phyloP scores from a whole-genome alignment of 2,113 vertebrate genomes.

The Sinocyclocheilus rhinocerous region DNA sequence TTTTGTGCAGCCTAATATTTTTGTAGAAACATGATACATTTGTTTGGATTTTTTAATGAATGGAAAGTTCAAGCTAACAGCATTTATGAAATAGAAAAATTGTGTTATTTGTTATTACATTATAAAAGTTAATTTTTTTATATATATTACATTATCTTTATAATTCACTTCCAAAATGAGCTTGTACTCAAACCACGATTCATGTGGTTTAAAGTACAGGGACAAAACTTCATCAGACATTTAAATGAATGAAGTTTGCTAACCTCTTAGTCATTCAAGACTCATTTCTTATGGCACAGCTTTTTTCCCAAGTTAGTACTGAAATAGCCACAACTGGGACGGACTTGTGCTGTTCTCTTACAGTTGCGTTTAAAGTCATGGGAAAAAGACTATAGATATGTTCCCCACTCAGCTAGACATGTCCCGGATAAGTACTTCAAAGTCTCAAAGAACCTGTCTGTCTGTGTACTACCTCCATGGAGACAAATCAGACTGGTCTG shows the following conservation, averaged over 20 bases:
- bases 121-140: no score
- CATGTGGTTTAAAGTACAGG: background rate
- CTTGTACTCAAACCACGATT: no score
- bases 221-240: background rate
- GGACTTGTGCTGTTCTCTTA: background rate
- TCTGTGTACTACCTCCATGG: constrained; percentile 71
- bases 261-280: background rate
- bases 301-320: background rate
- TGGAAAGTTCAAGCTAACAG: background rate
- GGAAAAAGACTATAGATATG: background rate
- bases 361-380: background rate
- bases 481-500: constrained; percentile 60
- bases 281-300: background rate
- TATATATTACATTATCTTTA: no score
- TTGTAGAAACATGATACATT: background rate
- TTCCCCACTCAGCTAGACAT: constrained; percentile 23
- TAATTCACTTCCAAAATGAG: no score
- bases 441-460: constrained; percentile 43
- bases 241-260: background rate
- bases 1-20: background rate
- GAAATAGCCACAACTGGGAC: background rate
- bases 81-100: background rate
- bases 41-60: background rate
- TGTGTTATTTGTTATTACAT: background rate
- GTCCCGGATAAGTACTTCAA: background rate